Evolutionary conservation across 2,888 invertebrate genomes (phyloP), one percentile per base, ranked within the genome.

Genomic region (Pristionchus arcanus): DNA sequence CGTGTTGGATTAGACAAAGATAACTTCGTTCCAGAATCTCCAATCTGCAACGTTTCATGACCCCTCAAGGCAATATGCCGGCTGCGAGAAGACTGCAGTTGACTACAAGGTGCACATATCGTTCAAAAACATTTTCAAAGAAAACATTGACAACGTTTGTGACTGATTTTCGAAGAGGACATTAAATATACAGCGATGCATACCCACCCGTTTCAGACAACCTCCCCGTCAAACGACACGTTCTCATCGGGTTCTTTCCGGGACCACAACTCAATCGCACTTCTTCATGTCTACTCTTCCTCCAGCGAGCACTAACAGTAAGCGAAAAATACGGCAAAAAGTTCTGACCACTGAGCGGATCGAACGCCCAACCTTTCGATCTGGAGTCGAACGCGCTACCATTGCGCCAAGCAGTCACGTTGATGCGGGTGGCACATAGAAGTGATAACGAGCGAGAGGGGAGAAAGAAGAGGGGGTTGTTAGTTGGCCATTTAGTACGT

Each of bases 321-420:
- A 81, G 81, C 63, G 37, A n/a, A 81, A 81, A 81, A 81, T 0
- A 3, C 55, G 21, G 74, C 87, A 88, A 88, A 87, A 88, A n/a
- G 34, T 89, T 89, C 66, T 89, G 81, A 89, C 89, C 89, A 89
- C 89, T 89, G 89, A 89, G 89, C 89, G 89, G 89, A 89, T 89
- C 89, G 89, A 89, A 89, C 89, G 89, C 89, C 89, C 89, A 89
- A 89, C 89, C 89, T 89, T 89, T 89, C 89, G 89, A 89, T 89
- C 89, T 89, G 89, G 89, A 89, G 89, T 89, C 89, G 89, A 89
- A 89, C 89, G 89, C 89, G 89, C 89, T 89, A 89, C 89, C 89
- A 89, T 89, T 89, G 89, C 89, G 85, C 89, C 89, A 91, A 88
- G 88, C 88, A 88, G 88, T 88, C 88, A 88, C 55, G 88, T 66